Evolutionary conservation across 1,140 invertebrate species (phyloP).

Genomic region (Adelges cooleyi): DNA sequence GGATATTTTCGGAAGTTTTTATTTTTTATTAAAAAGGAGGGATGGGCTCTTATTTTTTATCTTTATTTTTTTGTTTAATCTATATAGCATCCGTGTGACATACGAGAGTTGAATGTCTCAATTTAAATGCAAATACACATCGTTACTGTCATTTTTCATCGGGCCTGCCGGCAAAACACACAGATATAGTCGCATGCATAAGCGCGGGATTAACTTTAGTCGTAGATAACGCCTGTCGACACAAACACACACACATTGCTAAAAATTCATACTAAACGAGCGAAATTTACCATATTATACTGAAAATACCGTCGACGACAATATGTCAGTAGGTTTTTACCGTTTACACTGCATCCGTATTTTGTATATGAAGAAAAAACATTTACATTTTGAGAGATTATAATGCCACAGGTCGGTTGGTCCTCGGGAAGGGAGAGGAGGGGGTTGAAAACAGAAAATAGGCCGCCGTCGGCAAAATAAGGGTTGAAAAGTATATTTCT

Average conservation of each 20-base stretch:
- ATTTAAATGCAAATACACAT: constrained; percentile 28
- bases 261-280: constrained; percentile 8
- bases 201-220: background rate
- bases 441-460: background rate
- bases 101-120: constrained; percentile 24
- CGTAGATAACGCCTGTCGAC: constrained; percentile 18
- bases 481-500: constrained; percentile 25
- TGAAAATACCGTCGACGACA: background rate
- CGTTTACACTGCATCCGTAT: no score
- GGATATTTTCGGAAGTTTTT: background rate
- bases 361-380: background rate
- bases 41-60: background rate
- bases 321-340: no score
- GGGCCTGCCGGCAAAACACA: background rate
- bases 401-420: background rate
- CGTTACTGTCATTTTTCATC: constrained; percentile 8
- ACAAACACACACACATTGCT: background rate
- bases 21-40: background rate
- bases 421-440: background rate
- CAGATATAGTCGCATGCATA: background rate
- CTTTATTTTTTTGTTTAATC: constrained; percentile 12
- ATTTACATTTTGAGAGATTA: constrained; percentile 15
- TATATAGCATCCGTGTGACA: background rate
- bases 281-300: background rate
- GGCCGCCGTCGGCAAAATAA: background rate